A percentile compares a stretch with the other conserved stretches of the same genome.
phyloP scores from a whole-genome alignment of 2,113 vertebrate species.

The Clarias batrachus region DNA sequence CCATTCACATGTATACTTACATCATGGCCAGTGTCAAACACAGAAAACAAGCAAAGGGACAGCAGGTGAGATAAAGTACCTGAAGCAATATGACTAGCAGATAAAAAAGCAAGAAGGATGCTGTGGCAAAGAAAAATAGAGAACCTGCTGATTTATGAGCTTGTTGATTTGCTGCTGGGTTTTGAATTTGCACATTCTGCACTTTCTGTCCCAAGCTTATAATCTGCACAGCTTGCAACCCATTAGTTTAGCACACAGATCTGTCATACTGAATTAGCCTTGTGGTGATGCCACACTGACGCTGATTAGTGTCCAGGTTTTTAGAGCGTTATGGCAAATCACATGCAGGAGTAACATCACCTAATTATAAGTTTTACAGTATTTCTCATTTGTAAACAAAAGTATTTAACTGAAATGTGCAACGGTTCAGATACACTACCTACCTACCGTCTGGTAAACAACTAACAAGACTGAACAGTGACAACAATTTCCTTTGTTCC shows the following conservation, averaged over 20 bases:
- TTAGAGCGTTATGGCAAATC: neutral
- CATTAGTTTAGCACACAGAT: slow-evolving; percentile 38
- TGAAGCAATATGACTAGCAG: neutral
- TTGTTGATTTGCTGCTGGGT: slow-evolving; percentile 19
- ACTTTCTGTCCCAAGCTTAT: slow-evolving; percentile 5
- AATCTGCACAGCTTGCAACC: slow-evolving; percentile 25
- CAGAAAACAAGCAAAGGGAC: neutral
- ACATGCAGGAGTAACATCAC: neutral
- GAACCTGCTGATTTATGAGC: slow-evolving; percentile 22
- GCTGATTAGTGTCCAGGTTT: neutral
- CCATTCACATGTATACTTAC: neutral
- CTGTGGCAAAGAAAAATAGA: slow-evolving; percentile 2
- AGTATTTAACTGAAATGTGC: neutral
- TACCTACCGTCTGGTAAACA: neutral
- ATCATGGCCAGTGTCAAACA: neutral
- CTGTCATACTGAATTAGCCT: slow-evolving; percentile 39
- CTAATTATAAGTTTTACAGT: neutral
- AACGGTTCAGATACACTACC: neutral
- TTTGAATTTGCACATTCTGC: slow-evolving; percentile 17
- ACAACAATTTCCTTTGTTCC: neutral
- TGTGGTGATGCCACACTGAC: slow-evolving; percentile 21
- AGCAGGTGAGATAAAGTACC: slow-evolving; percentile 11
- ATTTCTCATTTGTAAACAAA: neutral
- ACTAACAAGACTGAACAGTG: neutral
- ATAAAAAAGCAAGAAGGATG: slow-evolving; percentile 11